These are phyloP conservation scores for Stegostoma tigrinum DNA, from an alignment of 2,113 vertebrate genomes.

Conservation along the genomic window DNA sequence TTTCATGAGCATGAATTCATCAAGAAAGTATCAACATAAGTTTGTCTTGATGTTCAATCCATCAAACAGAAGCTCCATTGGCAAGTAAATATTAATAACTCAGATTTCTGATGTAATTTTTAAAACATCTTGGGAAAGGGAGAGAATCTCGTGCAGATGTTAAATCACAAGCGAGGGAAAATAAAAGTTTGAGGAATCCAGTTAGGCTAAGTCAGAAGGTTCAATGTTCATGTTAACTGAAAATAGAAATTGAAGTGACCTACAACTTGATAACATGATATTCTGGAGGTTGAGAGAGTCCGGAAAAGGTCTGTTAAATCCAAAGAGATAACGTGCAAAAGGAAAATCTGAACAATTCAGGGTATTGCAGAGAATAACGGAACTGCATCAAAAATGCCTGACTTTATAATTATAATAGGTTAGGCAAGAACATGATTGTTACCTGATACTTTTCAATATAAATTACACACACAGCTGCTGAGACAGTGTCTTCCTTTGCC, in stretches of 20 bases:
- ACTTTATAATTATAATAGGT: neutral
- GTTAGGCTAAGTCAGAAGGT: neutral
- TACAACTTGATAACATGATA: neutral
- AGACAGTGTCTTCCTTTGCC: no score
- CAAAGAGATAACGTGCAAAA: neutral
- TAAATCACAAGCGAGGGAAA: neutral
- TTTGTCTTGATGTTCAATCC: neutral
- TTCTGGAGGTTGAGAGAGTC: neutral
- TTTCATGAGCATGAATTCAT: neutral
- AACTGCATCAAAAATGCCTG: neutral
- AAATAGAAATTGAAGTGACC: neutral
- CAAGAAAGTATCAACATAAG: neutral
- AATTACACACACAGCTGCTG: neutral
- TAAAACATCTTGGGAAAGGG: neutral
- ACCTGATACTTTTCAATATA: neutral
- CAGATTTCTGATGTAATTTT: neutral
- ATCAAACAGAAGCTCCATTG: neutral
- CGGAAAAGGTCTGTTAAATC: neutral
- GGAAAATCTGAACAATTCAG: neutral
- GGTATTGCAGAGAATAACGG: neutral
- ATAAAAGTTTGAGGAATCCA: neutral
- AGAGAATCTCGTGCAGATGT: neutral
- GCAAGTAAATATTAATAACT: neutral
- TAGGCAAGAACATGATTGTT: neutral
- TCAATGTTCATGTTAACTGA: neutral